A percentile compares a stretch with the other conserved stretches of the same genome.
These are phyloP conservation scores for Diogma glabrata DNA, from an alignment of 2,888 invertebrate genomes.

Conservation along the genomic window DNA sequence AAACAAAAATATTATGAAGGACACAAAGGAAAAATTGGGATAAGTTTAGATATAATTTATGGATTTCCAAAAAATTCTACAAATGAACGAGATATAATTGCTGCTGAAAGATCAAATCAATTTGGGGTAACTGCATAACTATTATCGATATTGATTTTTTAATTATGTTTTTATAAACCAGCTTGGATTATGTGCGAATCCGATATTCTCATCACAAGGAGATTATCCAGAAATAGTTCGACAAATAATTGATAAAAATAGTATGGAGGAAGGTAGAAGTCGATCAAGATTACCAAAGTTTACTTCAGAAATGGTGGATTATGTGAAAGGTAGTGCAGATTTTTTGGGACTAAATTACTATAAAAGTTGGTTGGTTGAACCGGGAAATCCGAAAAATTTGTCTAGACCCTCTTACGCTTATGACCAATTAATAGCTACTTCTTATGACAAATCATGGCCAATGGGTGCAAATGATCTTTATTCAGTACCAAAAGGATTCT, in stretches of 20 bases:
- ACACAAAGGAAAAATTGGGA: constrained; percentile 26
- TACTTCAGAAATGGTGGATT: neutral
- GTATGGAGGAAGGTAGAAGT: neutral
- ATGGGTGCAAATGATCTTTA: neutral
- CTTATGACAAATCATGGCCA: neutral
- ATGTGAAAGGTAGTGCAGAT: constrained; percentile 23
- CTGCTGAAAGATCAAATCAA: too few species aligned
- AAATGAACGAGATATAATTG: too few species aligned
- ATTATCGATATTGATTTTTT: too few species aligned
- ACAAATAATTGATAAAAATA: neutral
- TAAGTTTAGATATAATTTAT: constrained; percentile 24
- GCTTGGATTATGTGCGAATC: constrained; percentile 1
- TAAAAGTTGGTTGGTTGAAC: constrained; percentile 20
- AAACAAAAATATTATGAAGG: constrained; percentile 21
- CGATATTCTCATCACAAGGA: neutral
- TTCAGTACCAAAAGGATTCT: constrained; percentile 3
- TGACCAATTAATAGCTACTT: neutral
- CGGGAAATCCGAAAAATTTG: neutral
- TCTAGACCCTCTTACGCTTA: neutral
- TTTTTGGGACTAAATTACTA: constrained; percentile 30
- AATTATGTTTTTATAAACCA: too few species aligned
- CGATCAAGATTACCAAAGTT: neutral
- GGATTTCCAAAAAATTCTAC: constrained; percentile 22
- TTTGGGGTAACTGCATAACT: too few species aligned
- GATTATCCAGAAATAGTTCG: neutral